Evolutionary conservation across 2,888 invertebrate species (phyloP).

Genomic region (Drosophila colorata): DNA sequence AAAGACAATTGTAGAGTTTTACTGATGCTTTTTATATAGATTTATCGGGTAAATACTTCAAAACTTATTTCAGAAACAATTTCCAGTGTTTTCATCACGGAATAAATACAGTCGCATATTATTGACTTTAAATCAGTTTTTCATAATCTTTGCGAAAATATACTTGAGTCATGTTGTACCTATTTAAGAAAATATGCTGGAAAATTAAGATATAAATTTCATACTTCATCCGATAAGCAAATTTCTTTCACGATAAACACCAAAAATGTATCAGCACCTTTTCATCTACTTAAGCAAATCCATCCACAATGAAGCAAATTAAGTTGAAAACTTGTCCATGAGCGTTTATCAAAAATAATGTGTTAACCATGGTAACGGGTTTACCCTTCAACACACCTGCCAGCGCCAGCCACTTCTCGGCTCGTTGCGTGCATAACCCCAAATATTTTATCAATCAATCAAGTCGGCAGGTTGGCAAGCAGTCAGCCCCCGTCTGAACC

Average conservation of each 20-base stretch:
- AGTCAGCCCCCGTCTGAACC: slow-evolving; percentile 1
- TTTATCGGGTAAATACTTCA: no score
- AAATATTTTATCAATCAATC: slow-evolving; percentile 52
- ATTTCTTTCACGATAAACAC: no score
- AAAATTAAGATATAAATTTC: background rate
- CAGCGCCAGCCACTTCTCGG: background rate
- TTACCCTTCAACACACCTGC: slow-evolving; percentile 1
- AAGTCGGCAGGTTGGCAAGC: slow-evolving; percentile 13
- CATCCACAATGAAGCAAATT: background rate
- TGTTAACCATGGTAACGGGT: slow-evolving; percentile 19
- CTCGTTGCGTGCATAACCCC: background rate
- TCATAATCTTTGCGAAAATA: no score
- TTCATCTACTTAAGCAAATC: no score
- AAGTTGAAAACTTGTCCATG: background rate
- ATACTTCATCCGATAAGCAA: background rate
- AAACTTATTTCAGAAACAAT: no score
- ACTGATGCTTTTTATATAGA: no score
- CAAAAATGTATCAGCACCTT: no score
- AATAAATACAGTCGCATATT: no score
- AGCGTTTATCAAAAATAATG: slow-evolving; percentile 10
- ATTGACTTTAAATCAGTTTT: no score
- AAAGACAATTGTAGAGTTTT: no score
- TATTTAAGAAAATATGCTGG: background rate
- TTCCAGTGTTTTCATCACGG: no score
- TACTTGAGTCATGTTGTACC: no score